Conservation (phyloP, 92 coral and sea anemone species). For the Epizoanthus rinbou region DNA sequence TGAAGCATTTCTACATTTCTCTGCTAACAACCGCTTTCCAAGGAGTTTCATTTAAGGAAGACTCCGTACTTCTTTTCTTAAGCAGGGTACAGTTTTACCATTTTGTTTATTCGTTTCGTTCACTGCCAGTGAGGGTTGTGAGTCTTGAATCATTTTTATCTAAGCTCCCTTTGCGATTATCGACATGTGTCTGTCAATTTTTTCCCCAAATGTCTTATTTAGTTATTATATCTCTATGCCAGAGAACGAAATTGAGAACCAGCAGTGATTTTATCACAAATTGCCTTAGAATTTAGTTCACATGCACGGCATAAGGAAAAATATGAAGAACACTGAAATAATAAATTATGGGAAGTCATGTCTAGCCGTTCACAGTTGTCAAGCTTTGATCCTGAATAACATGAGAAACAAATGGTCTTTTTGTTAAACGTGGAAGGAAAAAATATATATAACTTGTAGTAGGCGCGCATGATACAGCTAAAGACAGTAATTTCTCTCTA, state of each 20-base stretch:
- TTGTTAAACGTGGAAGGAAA: not conserved
- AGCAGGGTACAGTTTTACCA: not conserved
- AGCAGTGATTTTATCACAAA: not conserved
- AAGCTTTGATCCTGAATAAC: not conserved
- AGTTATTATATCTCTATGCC: not conserved
- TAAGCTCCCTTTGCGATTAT: not conserved
- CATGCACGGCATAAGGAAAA: constrained; percentile 10
- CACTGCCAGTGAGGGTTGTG: not conserved
- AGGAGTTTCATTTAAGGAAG: not conserved
- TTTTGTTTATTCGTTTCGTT: not conserved
- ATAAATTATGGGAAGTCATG: not conserved
- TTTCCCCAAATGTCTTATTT: not conserved
- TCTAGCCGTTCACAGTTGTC: not conserved
- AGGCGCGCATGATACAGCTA: not conserved
- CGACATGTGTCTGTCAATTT: not conserved
- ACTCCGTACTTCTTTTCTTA: not conserved
- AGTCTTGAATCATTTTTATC: constrained; percentile 1
- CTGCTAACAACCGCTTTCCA: not conserved
- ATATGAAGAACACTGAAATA: not conserved
- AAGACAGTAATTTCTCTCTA: not conserved
- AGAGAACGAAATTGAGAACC: no score
- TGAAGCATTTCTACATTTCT: not conserved
- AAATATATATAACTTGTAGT: not conserved
- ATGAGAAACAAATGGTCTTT: not conserved
- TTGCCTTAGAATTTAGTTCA: not conserved